Base-by-base conservation (phyloP, 2,888 invertebrate genomes). In the Philereme transversata region DNA sequence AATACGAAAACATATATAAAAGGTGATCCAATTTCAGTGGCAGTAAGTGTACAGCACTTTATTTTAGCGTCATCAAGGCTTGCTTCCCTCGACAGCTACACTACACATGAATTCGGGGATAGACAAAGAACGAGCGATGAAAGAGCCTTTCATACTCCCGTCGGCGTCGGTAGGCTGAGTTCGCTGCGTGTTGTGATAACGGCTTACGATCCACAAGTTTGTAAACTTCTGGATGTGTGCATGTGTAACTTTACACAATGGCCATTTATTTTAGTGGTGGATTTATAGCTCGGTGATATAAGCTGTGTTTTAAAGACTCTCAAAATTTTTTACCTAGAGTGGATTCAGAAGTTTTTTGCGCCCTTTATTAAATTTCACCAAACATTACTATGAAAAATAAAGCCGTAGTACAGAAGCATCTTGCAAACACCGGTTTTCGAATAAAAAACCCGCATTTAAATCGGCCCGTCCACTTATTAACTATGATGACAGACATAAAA, bases 31-130 rank as follows among this genome's bases (percentile, higher is more conserved):
- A 8, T 62, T 70, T 69, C 68, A 59, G 65, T 75, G 73, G 74
- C 75, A 73, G 74, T 61, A 68, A 82, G 77, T 81, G 78, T 79
- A 81, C 73, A 75, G 74, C 77, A 80, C 81, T 80, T 81, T 79
- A 81, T 82, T 83, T 84, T 82, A 77, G 77, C 82, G 73, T 76
- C 83, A 77, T 77, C 80, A 75, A 66, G 69, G 73, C 73, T 60
- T 70, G 70, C 70, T 72, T 78, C 78, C 78, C 80, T 75, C 78
- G 82, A 79, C 81, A 81, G 80, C 82, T 79, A 49, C 51, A 51
- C 50, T 81, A 79, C 81, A 82, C 82, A 82, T 83, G 83, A 84
- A 83, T 85, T 85, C 81, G 84, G 84, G 80, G 78, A 79, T 80
- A 85, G 80, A 84, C 84, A 85, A 84, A 85, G 86, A 82, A 74